Percentiles rank a stretch among this genome's conserved stretches.
phyloP scores from a whole-genome alignment of 2,113 vertebrate genomes.

The Camarhynchus parvulus region DNA sequence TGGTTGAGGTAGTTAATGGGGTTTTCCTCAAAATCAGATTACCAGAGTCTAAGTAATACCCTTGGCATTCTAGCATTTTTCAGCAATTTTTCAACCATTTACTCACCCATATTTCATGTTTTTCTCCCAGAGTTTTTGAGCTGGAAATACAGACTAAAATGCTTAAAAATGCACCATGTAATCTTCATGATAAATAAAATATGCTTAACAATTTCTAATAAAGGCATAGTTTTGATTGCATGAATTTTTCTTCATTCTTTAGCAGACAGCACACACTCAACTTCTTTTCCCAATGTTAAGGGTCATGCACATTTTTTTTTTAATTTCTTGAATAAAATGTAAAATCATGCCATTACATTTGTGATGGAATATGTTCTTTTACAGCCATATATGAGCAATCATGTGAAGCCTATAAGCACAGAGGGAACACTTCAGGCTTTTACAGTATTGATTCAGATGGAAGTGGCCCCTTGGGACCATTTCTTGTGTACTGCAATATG shows the following conservation, averaged over 20 bases:
- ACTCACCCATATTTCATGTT: not conserved
- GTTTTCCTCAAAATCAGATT: not conserved
- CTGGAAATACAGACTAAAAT: not conserved
- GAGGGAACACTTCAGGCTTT: constrained; percentile 88
- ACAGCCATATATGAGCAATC: constrained; percentile 91
- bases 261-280: not conserved
- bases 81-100: not conserved
- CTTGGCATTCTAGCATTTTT: not conserved
- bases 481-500: constrained; percentile 93
- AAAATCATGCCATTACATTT: not conserved
- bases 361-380: constrained; percentile 35
- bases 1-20: not conserved
- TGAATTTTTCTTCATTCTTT: not conserved
- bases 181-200: not conserved
- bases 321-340: not conserved
- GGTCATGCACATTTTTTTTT: not conserved
- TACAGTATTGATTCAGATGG: constrained; percentile 91
- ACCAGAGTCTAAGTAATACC: not conserved
- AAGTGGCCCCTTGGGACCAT: constrained; percentile 88
- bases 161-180: not conserved
- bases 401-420: constrained; percentile 95
- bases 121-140: not conserved
- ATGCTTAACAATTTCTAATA: not conserved
- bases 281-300: not conserved
- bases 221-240: not conserved